A percentile compares a stretch with the other conserved stretches of the same genome.
Evolutionary conservation across 30 jellyfish, hydroid and myxozoan genomes (phyloP).

Genomic region (Hydra vulgaris): DNA sequence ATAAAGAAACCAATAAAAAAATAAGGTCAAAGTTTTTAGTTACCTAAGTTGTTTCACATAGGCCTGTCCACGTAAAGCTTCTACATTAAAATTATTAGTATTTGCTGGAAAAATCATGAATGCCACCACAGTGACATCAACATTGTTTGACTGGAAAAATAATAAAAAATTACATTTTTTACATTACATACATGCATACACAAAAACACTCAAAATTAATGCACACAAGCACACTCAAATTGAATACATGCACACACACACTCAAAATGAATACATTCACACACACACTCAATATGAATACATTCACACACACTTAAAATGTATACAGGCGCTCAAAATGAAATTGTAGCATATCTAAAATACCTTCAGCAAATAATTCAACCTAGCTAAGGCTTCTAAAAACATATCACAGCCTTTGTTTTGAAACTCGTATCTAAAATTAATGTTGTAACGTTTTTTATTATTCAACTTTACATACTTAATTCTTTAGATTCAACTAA

Average conservation of each 20-base stretch:
- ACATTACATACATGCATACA: too few species aligned
- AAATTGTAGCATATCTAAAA: background rate
- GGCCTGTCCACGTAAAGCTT: slow-evolving; percentile 89
- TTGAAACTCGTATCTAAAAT: slow-evolving; percentile 61
- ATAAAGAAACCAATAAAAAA: background rate
- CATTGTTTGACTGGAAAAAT: slow-evolving; percentile 54
- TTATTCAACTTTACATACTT: too few species aligned
- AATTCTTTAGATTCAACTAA: too few species aligned
- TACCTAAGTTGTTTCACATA: slow-evolving; percentile 81
- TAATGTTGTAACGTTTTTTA: background rate
- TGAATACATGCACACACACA: too few species aligned
- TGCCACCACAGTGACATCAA: slow-evolving; percentile 83
- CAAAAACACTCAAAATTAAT: too few species aligned
- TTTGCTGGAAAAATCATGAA: slow-evolving; percentile 85
- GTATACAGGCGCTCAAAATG: too few species aligned
- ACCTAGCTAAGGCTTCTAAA: slow-evolving; percentile 63
- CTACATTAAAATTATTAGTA: slow-evolving; percentile 80
- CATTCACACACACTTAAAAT: too few species aligned
- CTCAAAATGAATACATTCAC: too few species aligned
- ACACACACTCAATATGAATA: too few species aligned
- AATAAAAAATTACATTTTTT: too few species aligned
- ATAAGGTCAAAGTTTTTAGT: background rate
- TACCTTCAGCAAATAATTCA: slow-evolving; percentile 69
- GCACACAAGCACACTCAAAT: too few species aligned
- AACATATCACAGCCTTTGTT: slow-evolving; percentile 84